phyloP scores from a whole-genome alignment of 2,113 vertebrate genomes.

The Pterophyllum scalare region DNA sequence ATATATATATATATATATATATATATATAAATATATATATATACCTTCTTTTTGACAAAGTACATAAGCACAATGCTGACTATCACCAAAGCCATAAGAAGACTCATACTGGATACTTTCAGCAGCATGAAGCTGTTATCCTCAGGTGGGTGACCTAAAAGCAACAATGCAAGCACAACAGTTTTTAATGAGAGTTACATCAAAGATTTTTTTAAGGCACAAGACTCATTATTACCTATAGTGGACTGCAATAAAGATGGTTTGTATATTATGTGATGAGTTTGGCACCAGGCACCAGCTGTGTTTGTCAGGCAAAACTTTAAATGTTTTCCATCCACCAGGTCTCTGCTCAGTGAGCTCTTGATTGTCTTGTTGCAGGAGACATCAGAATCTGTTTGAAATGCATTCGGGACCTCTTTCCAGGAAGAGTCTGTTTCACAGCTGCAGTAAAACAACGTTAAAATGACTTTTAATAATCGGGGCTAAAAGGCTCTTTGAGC shows the following conservation, averaged over 20 bases:
- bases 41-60: conserved; percentile 78
- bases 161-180: not conserved
- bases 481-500: not conserved
- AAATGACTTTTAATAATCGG: not conserved
- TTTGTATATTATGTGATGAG: rapidly evolving
- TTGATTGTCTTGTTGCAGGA: conserved; percentile 79
- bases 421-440: conserved; percentile 36
- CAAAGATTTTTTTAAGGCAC: not conserved
- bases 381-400: not conserved
- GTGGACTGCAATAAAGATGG: rapidly evolving
- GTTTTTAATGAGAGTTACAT: not conserved
- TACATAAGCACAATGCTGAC: conserved; percentile 43
- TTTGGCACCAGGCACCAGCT: conserved; percentile 73
- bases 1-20: not conserved
- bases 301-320: conserved; percentile 85
- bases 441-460: conserved; percentile 39
- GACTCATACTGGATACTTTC: conserved; percentile 7
- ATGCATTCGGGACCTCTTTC: not conserved
- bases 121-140: not conserved
- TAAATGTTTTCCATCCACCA: conserved; percentile 24
- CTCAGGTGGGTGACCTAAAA: not conserved
- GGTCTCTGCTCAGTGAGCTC: conserved; percentile 64
- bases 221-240: not conserved
- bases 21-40: too few relatives aligned
- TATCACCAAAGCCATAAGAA: conserved; percentile 52